Evolutionary conservation across 2,888 invertebrate genomes (phyloP), one percentile per base, ranked within the genome.

Genomic region (Aricia artaxerxes): DNA sequence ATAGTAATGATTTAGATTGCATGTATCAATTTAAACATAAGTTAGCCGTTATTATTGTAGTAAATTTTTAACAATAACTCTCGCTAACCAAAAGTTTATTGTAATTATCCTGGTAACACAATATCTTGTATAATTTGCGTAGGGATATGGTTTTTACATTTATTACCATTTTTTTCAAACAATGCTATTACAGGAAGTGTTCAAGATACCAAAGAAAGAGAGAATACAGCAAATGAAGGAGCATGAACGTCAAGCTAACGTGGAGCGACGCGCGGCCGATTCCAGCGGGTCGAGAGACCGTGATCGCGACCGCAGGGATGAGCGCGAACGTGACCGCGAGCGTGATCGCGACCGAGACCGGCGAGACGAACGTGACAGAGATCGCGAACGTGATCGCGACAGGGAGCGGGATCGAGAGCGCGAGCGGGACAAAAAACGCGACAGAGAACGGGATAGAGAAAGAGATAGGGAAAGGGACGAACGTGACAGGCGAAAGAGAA

Each of bases 211-310:
- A 1, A 98, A 98, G 91, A 98, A 98, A 84, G 98, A 99, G 88
- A 95, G 98, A 80, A 97, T 98, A 81, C 98, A 99, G 87, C 98
- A 98, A 90, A 98, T 99, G 97, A 98, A 98, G 87, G 98, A 98
- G 87, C 98, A 98, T 87, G 99, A 99, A 92, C 95, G 98, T 61
- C 98, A 98, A 94, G 98, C 98, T 7, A 97, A 97, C 93, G 95
- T 94, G 0, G 94, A 93, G 78, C 85, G 93, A 1, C 88, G 94
- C 40, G 94, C 93, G 24, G 94, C 94, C 0, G 94, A 93, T 81
- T 92, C 93, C 0, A 94, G 93, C 80, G 94, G 93, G 0, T 86
- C 92, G 2, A 85, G 93, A 0, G 93, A 93, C 75, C 85, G 91
- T 0, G 91, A 89, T 1, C 85, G 90, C 0, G 86, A 88, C 0